These are phyloP conservation scores for Ophioninae sp. DNA, from an alignment of 2,888 invertebrate species.

Conservation along the genomic window DNA sequence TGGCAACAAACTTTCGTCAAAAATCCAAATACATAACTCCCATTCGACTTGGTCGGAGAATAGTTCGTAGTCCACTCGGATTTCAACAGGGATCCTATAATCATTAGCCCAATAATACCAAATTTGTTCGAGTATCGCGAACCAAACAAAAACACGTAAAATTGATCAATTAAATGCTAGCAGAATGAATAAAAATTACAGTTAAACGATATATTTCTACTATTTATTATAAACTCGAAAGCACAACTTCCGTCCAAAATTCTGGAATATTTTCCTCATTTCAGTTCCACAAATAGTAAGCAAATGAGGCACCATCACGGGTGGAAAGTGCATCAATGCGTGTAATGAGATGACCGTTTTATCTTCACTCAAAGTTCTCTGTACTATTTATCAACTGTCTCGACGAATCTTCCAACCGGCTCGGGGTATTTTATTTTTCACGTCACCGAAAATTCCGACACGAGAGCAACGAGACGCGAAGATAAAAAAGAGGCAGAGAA, in stretches of 20 bases:
- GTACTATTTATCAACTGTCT: neutral
- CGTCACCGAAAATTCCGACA: slow-evolving; percentile 10
- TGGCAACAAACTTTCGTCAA: too few species aligned
- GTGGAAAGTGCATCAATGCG: neutral
- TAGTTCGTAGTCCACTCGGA: too few species aligned
- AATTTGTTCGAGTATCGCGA: too few species aligned
- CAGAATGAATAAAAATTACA: neutral
- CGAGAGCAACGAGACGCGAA: slow-evolving; percentile 3
- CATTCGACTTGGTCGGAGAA: too few species aligned
- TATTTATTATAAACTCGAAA: neutral
- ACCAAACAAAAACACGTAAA: too few species aligned
- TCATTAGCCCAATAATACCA: too few species aligned
- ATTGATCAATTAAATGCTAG: neutral
- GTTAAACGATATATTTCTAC: too few species aligned
- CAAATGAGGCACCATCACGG: neutral
- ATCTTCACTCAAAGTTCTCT: neutral
- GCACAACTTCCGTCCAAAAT: neutral
- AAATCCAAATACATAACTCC: too few species aligned
- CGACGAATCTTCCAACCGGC: neutral
- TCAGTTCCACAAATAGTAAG: neutral
- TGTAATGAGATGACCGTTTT: neutral
- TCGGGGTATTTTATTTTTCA: slow-evolving; percentile 23
- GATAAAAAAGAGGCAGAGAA: slow-evolving; percentile 14
- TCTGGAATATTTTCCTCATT: neutral
- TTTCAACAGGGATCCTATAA: too few species aligned